Conservation (phyloP, 1,140 invertebrate genomes). For the Calephelis virginiensis region DNA sequence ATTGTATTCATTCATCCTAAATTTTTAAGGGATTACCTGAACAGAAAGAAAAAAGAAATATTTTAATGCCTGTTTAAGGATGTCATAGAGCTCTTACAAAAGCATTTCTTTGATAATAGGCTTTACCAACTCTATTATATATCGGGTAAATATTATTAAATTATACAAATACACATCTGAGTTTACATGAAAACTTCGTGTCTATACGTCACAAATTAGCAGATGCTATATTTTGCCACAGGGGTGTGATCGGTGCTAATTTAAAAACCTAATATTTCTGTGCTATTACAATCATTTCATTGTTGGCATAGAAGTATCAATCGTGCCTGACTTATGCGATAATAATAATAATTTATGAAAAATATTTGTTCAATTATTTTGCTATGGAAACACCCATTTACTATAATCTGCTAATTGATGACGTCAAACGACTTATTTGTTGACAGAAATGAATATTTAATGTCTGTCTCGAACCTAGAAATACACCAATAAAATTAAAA, state of each 20-base stretch:
- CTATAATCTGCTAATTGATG: conserved; percentile 17
- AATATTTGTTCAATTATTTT: conserved; percentile 7
- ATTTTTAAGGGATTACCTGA: too few relatives aligned
- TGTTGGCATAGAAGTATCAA: not conserved
- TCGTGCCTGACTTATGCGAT: conserved; percentile 2
- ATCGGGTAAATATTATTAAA: not conserved
- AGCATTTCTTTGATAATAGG: too few relatives aligned
- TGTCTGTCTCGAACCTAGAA: too few relatives aligned
- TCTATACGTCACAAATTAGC: conserved; percentile 2
- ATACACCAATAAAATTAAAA: too few relatives aligned
- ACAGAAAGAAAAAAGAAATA: too few relatives aligned
- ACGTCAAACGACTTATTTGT: not conserved
- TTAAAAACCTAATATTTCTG: conserved; percentile 8
- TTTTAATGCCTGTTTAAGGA: too few relatives aligned
- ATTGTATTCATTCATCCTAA: too few relatives aligned
- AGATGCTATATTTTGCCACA: not conserved
- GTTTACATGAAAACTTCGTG: not conserved
- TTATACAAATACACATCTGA: not conserved
- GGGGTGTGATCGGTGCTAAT: conserved; percentile 11
- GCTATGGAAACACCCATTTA: not conserved
- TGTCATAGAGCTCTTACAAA: too few relatives aligned
- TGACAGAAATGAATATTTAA: not conserved
- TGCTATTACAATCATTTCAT: not conserved
- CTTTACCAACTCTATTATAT: too few relatives aligned
- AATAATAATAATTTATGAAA: not conserved